Evolutionary conservation across 1,140 invertebrate genomes (phyloP), one percentile per base, ranked within the genome.

Genomic region (Leptinotarsa lineolata): DNA sequence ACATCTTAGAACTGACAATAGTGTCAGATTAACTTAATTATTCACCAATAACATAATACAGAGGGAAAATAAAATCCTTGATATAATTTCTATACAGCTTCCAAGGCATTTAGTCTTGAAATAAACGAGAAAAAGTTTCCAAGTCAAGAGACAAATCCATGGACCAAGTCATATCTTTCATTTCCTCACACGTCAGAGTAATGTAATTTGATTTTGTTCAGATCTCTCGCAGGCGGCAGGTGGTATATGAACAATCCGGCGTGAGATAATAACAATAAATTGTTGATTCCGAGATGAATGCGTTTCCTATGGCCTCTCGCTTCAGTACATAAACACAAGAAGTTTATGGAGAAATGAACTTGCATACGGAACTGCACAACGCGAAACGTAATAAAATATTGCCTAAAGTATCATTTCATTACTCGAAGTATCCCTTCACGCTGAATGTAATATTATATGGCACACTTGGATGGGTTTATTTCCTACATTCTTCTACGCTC

Each of bases 401-500:
- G 48, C 48, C n/a, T 54, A 18, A 54, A 54, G 48, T 54, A 54
- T 54, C n/a, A 54, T 54, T 54, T 54, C 48, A 54, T 54, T 54
- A 54, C 4, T 18, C 48, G 4, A 15, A 54, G 48, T 54, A 54
- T 54, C 48, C 61, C 24, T 63, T 63, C 24, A 16, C 20, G 16
- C 20, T 63, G 16, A 63, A 63, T 30, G 20, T 63, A 63, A 63
- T 63, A 63, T 59, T 20, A 59, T 63, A 63, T 5, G 61, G 24
- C 21, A 63, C 61, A 63, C 20, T 63, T 30, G 20, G 61, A 63
- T 63, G 61, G 20, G 61, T 63, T 63, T 13, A 30, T 63, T 63
- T 63, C 61, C 61, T 63, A 63, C 61, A 63, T 63, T 63, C 20
- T 22, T 63, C 20, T 63, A 63, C 61, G 61, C 20, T 63, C 24